Evolutionary conservation across 1,140 invertebrate species (phyloP), one percentile per base, ranked within the genome.

Genomic region (Caenorhabditis tropicalis): DNA sequence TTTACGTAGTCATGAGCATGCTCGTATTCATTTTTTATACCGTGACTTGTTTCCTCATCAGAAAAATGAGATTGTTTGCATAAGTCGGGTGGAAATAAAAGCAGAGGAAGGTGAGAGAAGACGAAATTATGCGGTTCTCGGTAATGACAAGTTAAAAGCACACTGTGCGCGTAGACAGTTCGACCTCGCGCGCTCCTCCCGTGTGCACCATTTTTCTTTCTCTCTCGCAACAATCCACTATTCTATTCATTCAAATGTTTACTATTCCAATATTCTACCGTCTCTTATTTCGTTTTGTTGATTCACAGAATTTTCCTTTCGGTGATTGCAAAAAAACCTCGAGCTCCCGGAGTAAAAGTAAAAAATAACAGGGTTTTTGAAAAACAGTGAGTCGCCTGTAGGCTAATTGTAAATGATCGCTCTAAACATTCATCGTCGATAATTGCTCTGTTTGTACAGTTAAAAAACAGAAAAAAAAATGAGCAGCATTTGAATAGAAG

Each of bases 251-350:
- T 74, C 65, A 74, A 74, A 74, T 74, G 65, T 74, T 74, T 74
- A 74, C 65, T 74, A 74, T 74, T 74, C 65, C 65, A 74, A 74
- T 74, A 46, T 74, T 74, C 65, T 74, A 74, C 65, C 65, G 65
- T 74, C 65, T 74, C 65, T 74, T 74, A 74, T 74, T 74, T 74
- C 65, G 65, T 74, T 74, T 74, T 74, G 65, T 74, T 74, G 65
- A 74, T 74, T 74, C 36, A 74, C 65, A 21, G 65, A 74, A 74
- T 74, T 74, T 74, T 74, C 43, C 65, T 46, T n/a, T 74, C 65
- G 36, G 29, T 74, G 65, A 74, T 74, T 74, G 65, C 65, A 21
- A 74, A 58, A 65, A 65, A 56, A 65, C 3, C 27, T 74, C 27
- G 33, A 43, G 65, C 36, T 19, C 15, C 7, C 15, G 36, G 24